Evolutionary conservation across 2,888 invertebrate species (phyloP), one percentile per base, ranked within the genome.

Genomic region (Osedax frankpressi): DNA sequence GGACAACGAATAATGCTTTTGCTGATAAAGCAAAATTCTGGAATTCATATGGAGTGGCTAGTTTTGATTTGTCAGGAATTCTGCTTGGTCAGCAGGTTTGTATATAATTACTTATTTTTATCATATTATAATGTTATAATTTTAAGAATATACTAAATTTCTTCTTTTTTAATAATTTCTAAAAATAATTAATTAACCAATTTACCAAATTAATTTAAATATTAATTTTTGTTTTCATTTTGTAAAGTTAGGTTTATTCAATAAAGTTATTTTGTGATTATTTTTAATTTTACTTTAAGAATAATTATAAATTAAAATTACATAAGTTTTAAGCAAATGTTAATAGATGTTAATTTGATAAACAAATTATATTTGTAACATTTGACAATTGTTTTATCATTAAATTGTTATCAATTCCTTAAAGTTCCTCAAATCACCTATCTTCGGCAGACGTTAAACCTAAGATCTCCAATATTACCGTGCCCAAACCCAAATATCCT

Each of bases 11-110:
- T 76, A 83, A 83, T 76, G 80, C 83, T 25, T 82, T 83, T 74
- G 78, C 79, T 28, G 28, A 73, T 30, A 78, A 81, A 28, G 79
- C 80, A 73, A 80, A 81, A 75, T 80, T 81, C 0, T 84, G 84
- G 84, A 83, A 84, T 74, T 83, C 84, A 0, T 82, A 81, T 75
- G 84, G 84, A 24, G 77, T 82, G 28, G 80, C 81, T 19, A 79
- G 77, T 69, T 76, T 83, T 29, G 81, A 83, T 76, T 75, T 84
- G 62, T 81, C 82, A 0, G 83, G 81, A 69, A 78, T 84, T 3
- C 76, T 83, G 30, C 77, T 82, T 27, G 84, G 84, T 1, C 81
- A 82, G 71, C 59, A 71, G n/a, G 11, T 59, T 65, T n/a, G n/a
- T n/a, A n/a, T n/a, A n/a, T n/a, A 14, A 14, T 59, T 19, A 14